Percentiles rank a stretch among this genome's conserved stretches.
Conservation (phyloP, 2,888 invertebrate species). For the Agelastica alni region DNA sequence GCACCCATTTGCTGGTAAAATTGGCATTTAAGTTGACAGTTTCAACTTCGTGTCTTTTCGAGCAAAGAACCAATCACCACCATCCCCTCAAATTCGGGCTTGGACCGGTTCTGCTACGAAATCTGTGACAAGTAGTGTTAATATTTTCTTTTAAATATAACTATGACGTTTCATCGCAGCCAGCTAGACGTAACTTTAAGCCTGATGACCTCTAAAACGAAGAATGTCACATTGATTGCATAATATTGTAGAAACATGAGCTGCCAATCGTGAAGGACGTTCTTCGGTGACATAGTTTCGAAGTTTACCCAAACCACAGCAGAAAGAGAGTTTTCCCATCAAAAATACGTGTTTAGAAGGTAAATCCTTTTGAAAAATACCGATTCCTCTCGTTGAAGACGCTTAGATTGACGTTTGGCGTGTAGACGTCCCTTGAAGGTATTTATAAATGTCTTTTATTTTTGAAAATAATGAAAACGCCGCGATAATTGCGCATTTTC, state of each 20-base stretch:
- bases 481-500: conserved; percentile 9
- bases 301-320: conserved; percentile 2
- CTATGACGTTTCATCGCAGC: conserved; percentile 39
- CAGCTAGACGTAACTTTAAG: conserved; percentile 35
- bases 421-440: conserved; percentile 4
- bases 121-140: conserved; percentile 14
- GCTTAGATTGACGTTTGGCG: not conserved
- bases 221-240: conserved; percentile 49
- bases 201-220: conserved; percentile 46
- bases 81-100: too few relatives aligned
- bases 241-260: conserved; percentile 40
- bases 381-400: conserved; percentile 18
- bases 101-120: not conserved
- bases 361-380: not conserved
- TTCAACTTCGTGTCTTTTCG: too few relatives aligned
- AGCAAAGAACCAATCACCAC: too few relatives aligned
- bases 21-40: too few relatives aligned
- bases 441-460: conserved; percentile 10
- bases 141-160: conserved; percentile 25
- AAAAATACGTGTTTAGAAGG: not conserved
- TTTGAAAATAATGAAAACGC: not conserved
- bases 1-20: too few relatives aligned
- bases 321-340: not conserved
- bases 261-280: conserved; percentile 49
- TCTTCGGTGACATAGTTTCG: conserved; percentile 42